Base-by-base conservation (phyloP, 2,888 invertebrate genomes). In the Limnephilus lunatus region DNA sequence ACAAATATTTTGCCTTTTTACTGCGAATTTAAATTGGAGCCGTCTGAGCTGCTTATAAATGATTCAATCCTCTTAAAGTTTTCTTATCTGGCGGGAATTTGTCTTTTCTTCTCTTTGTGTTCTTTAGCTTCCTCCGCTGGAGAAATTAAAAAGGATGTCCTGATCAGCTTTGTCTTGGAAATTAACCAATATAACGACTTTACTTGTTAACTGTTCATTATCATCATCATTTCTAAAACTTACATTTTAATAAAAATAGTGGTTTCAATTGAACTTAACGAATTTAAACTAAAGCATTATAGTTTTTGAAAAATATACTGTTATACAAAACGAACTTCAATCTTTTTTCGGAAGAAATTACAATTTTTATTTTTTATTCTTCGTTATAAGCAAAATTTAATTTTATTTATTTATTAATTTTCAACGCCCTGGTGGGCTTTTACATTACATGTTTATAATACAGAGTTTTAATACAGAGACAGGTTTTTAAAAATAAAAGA, bases 71-170 rank as follows among this genome's bases (percentile, higher is more conserved):
- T 68, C 53, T 68, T 19, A 68, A 68, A 25, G 2, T 68, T 68
- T 68, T 25, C 68, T 68, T 68, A n/a, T n/a, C 68, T 25, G 68
- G 25, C 68, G 68, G 25, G 9, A 25, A 68, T 5, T n/a, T 25
- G 19, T 32, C 31, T 85, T 14, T 39, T 39, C 14, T 39, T 44
- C 81, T 89, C 81, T 31, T 68, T 81, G 44, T 83, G 31, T 44
- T 90, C 32, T 83, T 12, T 80, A 12, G n/a, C 14, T 30, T 31
- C 32, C 11, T 15, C 44, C 30, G 90, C 44, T 31, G 32, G 32
- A 81, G 83, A 90, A 90, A 90, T 90, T 90, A 90, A 90, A 30
- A 53, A 90, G 90, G 90, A 90, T 90, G 9, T 90, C 90, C 90
- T 90, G 30, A 30, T 90, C 30, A 90, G 31, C 53, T 83, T 68